A percentile compares a stretch with the other conserved stretches of the same genome.
These are phyloP conservation scores for Melieria omissa DNA, from an alignment of 2,888 invertebrate species.

Conservation along the genomic window DNA sequence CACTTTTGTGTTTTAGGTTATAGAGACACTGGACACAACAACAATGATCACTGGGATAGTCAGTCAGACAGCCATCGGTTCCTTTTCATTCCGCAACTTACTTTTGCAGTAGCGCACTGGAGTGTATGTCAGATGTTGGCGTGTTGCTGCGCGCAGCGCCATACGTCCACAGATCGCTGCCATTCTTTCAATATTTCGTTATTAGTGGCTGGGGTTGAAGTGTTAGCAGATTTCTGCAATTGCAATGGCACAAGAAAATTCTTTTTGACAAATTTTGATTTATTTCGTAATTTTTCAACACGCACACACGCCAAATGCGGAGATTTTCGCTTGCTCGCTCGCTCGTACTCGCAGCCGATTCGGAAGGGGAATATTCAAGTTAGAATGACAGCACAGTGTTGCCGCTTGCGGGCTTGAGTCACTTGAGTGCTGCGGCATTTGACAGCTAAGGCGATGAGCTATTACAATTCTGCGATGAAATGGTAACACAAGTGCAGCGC, in stretches of 20 bases:
- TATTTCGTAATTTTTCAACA: slow-evolving; percentile 33
- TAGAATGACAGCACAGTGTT: slow-evolving; percentile 17
- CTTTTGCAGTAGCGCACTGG: slow-evolving; percentile 76
- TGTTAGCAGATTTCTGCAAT: slow-evolving; percentile 19
- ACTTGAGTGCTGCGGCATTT: not conserved
- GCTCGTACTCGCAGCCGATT: slow-evolving; percentile 12
- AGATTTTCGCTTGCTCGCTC: slow-evolving; percentile 4
- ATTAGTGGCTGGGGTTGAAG: slow-evolving; percentile 18
- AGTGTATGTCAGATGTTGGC: slow-evolving; percentile 73
- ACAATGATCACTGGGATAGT: not conserved
- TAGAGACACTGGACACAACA: not conserved
- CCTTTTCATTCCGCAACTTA: slow-evolving; percentile 67
- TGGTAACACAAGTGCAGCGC: too few relatives aligned
- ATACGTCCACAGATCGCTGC: slow-evolving; percentile 81
- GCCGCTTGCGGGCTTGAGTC: not conserved
- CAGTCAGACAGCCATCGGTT: not conserved
- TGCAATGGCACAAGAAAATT: slow-evolving; percentile 26
- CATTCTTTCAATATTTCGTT: slow-evolving; percentile 69
- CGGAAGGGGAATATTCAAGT: slow-evolving; percentile 19
- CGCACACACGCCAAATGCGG: slow-evolving; percentile 10
- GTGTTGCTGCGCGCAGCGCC: slow-evolving; percentile 74
- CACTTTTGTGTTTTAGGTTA: not conserved
- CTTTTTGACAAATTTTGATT: slow-evolving; percentile 24
- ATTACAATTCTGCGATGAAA: too few relatives aligned
- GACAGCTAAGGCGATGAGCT: too few relatives aligned